Base-by-base conservation (phyloP, 2,888 invertebrate species). In the Pecten maximus region DNA sequence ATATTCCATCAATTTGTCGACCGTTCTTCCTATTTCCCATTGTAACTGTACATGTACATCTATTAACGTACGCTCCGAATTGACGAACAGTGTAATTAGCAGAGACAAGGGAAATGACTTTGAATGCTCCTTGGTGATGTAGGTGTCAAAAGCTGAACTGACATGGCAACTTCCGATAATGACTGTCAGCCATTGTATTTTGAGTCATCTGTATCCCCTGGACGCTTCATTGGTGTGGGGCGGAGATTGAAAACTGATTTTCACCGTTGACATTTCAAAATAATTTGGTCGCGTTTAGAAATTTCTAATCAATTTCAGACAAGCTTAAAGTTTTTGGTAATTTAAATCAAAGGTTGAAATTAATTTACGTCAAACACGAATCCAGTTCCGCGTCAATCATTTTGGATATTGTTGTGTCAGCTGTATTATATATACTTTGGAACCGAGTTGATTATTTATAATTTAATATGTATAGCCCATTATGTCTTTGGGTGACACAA, bases 1-100 rank as follows among this genome's bases (percentile, higher is more conserved):
- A 74, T 74, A 74, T 74, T 74, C 74, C 74, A 74, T 74, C 74
- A 74, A 74, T 74, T 74, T 74, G 35, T 74, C 74, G 74, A 74
- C 4, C 74, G 35, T 35, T 74, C 28, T 8, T 28, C 35, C 35
- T 35, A 28, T 74, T 35, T 74, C 74, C 54, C 74, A 74, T 28
- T 74, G 74, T 74, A 74, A 74, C 74, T 74, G 28, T 74, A 74
- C 74, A 74, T 74, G 74, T 74, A 35, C 74, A 74, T 74, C 74
- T 74, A 74, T 74, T 74, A 74, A 35, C 74, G 28, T 74, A 74
- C 74, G 74, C 10, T 74, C 15, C 74, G 35, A 74, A 74, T 74
- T 74, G 74, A 74, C 74, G 74, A 74, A 74, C 74, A 35, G 74
- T 28, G 74, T 74, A 74, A 74, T 74, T 74, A 74, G 23, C 74